Evolutionary conservation across 2,888 invertebrate genomes (phyloP), one percentile per base, ranked within the genome.

Genomic region (Rhogogaster chlorosoma): DNA sequence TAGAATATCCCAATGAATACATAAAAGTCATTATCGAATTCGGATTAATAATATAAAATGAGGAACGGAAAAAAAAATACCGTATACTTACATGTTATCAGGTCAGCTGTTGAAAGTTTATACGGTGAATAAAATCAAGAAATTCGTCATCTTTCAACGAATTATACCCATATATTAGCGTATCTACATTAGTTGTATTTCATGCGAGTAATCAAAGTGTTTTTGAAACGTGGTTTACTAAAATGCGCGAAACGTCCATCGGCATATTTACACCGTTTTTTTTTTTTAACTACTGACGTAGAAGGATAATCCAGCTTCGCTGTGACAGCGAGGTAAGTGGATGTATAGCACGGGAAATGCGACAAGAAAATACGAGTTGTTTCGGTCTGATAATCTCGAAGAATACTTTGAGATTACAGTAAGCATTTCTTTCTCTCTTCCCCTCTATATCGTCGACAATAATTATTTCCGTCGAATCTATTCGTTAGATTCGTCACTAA

Each of bases 381-480:
- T 67, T 32, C 67, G 67, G 67, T 67, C 67, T 67, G 67, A 67
- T 67, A 67, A 15, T 32, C 67, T 67, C 67, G 26, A 18, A 67
- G 15, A 67, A 67, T 67, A 67, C 32, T 53, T n/a, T 6, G 7
- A 7, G 49, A 67, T 29, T 61, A 61, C 61, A 61, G 61, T 26
- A 12, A 12, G 18, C 18, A 15, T 5, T 67, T 32, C 6, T 32
- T 32, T 18, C 18, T 67, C 12, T 61, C 22, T 29, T 26, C 26
- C 61, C 10, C 12, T 26, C 12, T 6, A 57, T 6, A 57, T 10
- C 67, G 67, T 18, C 32, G 12, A 67, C 10, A 9, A 61, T 61
- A 22, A 2, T 12, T n/a, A n/a, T 7, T 53, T 53, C 53, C 7
- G 53, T 53, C n/a, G 7, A 53, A n/a, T 49, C 45, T 12, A 15